A percentile compares a stretch with the other conserved stretches of the same genome.
Conservation (phyloP, 2,888 invertebrate genomes). For the Polylopha cassiicola region DNA sequence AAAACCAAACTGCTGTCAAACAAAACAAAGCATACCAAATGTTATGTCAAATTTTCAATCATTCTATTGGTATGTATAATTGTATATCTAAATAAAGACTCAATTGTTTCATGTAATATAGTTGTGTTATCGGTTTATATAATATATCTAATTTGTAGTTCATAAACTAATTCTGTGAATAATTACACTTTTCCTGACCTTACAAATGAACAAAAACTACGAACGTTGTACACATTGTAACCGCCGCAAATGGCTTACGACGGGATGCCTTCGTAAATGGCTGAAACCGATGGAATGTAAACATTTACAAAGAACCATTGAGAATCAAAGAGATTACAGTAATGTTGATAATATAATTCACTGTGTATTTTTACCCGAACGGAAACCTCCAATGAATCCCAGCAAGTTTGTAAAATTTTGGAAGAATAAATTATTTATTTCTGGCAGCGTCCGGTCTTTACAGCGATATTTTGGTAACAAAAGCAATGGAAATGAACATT, state of each 20-base stretch:
- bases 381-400: constrained; percentile 53
- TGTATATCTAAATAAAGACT: too few relatives aligned
- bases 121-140: too few relatives aligned
- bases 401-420: constrained; percentile 70
- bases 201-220: constrained; percentile 67
- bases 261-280: constrained; percentile 71
- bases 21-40: too few relatives aligned
- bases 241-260: constrained; percentile 67
- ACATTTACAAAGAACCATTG: constrained; percentile 67
- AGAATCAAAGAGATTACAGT: constrained; percentile 62
- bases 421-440: constrained; percentile 67
- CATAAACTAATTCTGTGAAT: not conserved
- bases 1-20: too few relatives aligned
- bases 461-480: constrained; percentile 67
- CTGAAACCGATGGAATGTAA: constrained; percentile 72
- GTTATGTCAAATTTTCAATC: too few relatives aligned
- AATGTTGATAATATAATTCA: constrained; percentile 64
- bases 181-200: not conserved
- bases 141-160: too few relatives aligned
- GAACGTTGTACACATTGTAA: constrained; percentile 69
- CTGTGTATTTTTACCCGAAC: constrained; percentile 60
- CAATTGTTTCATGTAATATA: too few relatives aligned
- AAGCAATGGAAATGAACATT: constrained; percentile 49
- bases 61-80: too few relatives aligned
- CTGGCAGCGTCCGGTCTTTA: constrained; percentile 63